These are phyloP conservation scores for Heterodera carotae DNA, from an alignment of 1,140 invertebrate species.

Conservation along the genomic window DNA sequence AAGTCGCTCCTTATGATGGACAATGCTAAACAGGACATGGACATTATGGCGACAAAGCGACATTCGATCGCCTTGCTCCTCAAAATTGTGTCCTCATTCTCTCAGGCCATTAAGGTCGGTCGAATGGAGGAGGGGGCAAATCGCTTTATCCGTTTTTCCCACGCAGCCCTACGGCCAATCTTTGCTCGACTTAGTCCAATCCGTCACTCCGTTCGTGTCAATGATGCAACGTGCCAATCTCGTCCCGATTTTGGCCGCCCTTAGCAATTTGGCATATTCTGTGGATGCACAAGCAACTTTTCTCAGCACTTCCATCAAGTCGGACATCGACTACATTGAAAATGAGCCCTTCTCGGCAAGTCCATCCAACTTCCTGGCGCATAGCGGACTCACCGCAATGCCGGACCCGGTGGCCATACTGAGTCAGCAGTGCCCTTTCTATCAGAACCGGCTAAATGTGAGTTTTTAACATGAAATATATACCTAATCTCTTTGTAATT, in stretches of 20 bases:
- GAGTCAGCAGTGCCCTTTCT: constrained; percentile 19
- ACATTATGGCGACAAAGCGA: constrained; percentile 45
- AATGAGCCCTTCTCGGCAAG: constrained; percentile 29
- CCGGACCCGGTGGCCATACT: constrained; percentile 38
- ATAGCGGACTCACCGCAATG: constrained; percentile 38
- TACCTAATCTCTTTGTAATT: constrained; percentile 6
- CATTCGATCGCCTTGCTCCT: constrained; percentile 49
- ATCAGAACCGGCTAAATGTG: constrained; percentile 49
- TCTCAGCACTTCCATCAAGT: constrained; percentile 40
- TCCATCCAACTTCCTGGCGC: constrained; percentile 40
- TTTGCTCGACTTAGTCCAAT: constrained; percentile 45
- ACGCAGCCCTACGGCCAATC: constrained; percentile 42
- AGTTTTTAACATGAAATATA: constrained; percentile 20
- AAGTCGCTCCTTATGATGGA: constrained; percentile 30
- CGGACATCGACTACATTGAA: constrained; percentile 43
- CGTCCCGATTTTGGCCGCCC: constrained; percentile 55
- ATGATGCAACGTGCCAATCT: constrained; percentile 57
- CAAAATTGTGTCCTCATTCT: constrained; percentile 42
- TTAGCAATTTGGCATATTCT: constrained; percentile 48
- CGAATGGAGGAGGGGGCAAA: neutral
- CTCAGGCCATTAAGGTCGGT: constrained; percentile 42
- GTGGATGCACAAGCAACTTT: constrained; percentile 44
- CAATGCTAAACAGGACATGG: constrained; percentile 34
- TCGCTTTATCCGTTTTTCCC: constrained; percentile 23
- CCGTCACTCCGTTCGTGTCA: constrained; percentile 41